Base-by-base conservation (phyloP, 2,797 vertebrate species). In the Atherinosoma microstoma region DNA sequence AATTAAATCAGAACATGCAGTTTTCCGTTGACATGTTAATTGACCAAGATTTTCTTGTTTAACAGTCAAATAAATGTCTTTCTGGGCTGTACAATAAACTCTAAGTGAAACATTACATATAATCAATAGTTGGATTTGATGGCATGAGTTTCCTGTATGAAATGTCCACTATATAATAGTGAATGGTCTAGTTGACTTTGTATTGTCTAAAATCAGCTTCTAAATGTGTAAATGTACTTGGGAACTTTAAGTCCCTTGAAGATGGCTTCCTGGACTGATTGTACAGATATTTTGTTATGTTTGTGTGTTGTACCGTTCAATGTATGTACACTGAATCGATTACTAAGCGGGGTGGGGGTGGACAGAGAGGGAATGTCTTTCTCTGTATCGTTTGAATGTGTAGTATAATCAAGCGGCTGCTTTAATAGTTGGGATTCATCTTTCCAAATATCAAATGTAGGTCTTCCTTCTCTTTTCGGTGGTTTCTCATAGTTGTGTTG, bases 381-480 rank as follows among this genome's bases (percentile, higher is more conserved):
- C 71, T 84, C 83, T 88, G 82, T 83, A 69, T 72, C 45, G 79
- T 89, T 93, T 94, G 85, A 91, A 87, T 92, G 87, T 93, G 87
- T 88, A 63, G 75, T 90, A 76, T 88, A 80, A 75, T 70, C 58
- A 70, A 58, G 78, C 58, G 70, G 65, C 76, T 81, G 83, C 73
- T 86, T 83, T 76, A 90, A 91, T 85, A 75, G 59, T 81, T 84
- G 32, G 82, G 15, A 82, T 90, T 85, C 58, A n/a, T 73, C 73
- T 90, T 87, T 76, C 82, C 80, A 90, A 89, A 86, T 86, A 80
- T 73, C 82, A 83, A 72, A 75, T 76, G 80, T 80, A 84, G 71
- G 92, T 91, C 91, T 87, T 94, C 93, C 92, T 87, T 85, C 74
- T 86, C 80, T 75, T 86, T 87, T 81, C 53, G 20, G 13, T 89